Conservation (phyloP, 2,888 invertebrate genomes). For the Leptodirus hochenwartii region DNA sequence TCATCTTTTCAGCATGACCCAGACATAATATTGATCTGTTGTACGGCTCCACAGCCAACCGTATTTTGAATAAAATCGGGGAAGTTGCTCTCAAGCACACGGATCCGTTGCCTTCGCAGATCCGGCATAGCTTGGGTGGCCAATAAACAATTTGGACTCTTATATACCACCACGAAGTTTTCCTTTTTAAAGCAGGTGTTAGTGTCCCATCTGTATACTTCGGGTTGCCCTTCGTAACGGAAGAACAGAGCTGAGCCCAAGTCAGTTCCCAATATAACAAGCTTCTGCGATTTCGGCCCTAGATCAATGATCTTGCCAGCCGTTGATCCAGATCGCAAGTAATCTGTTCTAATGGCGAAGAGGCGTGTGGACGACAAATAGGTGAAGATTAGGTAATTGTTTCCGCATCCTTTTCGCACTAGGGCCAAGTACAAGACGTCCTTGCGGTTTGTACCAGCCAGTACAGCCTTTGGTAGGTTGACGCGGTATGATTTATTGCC, state of each 20-base stretch:
- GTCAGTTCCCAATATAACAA: conserved; percentile 44
- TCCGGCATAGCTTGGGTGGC: conserved; percentile 41
- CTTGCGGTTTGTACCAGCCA: conserved; percentile 31
- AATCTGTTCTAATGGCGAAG: conserved; percentile 43
- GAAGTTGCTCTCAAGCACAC: conserved; percentile 43
- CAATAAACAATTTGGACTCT: conserved; percentile 31
- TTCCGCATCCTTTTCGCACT: conserved; percentile 36
- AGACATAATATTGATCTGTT: conserved; percentile 22
- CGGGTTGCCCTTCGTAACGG: conserved; percentile 37
- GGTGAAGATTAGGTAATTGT: conserved; percentile 39
- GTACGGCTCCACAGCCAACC: conserved; percentile 41
- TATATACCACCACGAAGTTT: conserved; percentile 35
- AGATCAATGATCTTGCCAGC: conserved; percentile 32
- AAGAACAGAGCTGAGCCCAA: conserved; percentile 37
- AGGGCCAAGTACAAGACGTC: conserved; percentile 49
- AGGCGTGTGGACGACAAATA: conserved; percentile 43
- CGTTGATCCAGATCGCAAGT: conserved; percentile 37
- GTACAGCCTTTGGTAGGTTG: conserved; percentile 36
- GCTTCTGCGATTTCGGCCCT: conserved; percentile 35
- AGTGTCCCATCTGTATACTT: conserved; percentile 41
- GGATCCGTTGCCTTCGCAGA: conserved; percentile 34
- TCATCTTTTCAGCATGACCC: conserved; percentile 12
- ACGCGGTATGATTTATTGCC: conserved; percentile 43
- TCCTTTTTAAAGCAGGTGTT: conserved; percentile 25
- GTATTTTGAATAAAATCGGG: conserved; percentile 41